Evolutionary conservation across 92 coral and sea anemone genomes (phyloP).

Genomic region (Scolanthus callimorphus): DNA sequence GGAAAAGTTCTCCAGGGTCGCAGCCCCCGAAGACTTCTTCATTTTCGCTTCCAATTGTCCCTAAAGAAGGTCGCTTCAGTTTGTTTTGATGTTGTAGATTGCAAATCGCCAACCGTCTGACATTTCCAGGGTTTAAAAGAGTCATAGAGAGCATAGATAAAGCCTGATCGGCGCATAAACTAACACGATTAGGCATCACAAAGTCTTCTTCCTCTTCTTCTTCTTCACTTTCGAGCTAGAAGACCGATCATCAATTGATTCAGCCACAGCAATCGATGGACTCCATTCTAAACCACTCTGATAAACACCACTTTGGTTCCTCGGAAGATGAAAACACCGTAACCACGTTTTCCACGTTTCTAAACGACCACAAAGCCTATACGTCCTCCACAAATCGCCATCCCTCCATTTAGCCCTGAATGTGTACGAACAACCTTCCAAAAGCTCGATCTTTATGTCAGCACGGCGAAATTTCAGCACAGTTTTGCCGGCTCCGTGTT

Average conservation of each 20-base stretch:
- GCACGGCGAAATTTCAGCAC: slow-evolving; percentile 66
- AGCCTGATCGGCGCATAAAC: slow-evolving; percentile 76
- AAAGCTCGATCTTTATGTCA: slow-evolving; percentile 56
- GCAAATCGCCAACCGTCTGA: slow-evolving; percentile 55
- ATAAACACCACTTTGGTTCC: slow-evolving; percentile 2
- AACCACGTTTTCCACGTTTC: slow-evolving; percentile 72
- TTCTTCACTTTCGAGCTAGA: slow-evolving; percentile 69
- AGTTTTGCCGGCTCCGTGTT: slow-evolving; percentile 68
- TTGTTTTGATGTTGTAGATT: slow-evolving; percentile 29
- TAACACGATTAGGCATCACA: slow-evolving; percentile 62
- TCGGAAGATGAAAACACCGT: slow-evolving; percentile 51
- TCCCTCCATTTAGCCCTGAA: slow-evolving; percentile 81
- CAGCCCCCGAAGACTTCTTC: slow-evolving; percentile 56
- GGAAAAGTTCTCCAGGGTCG: slow-evolving; percentile 43
- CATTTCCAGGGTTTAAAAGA: slow-evolving; percentile 90
- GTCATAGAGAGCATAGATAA: slow-evolving; percentile 89
- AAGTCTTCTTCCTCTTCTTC: slow-evolving; percentile 64
- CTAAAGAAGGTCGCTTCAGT: slow-evolving; percentile 20
- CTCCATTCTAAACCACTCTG: background rate
- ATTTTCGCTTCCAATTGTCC: slow-evolving; percentile 50
- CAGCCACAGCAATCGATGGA: slow-evolving; percentile 41
- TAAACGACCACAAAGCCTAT: slow-evolving; percentile 65
- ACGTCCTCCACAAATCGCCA: slow-evolving; percentile 47
- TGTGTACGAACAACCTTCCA: slow-evolving; percentile 75
- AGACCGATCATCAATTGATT: slow-evolving; percentile 40